These are phyloP conservation scores for Oeneis ivallda DNA, from an alignment of 2,888 invertebrate genomes.

Conservation along the genomic window DNA sequence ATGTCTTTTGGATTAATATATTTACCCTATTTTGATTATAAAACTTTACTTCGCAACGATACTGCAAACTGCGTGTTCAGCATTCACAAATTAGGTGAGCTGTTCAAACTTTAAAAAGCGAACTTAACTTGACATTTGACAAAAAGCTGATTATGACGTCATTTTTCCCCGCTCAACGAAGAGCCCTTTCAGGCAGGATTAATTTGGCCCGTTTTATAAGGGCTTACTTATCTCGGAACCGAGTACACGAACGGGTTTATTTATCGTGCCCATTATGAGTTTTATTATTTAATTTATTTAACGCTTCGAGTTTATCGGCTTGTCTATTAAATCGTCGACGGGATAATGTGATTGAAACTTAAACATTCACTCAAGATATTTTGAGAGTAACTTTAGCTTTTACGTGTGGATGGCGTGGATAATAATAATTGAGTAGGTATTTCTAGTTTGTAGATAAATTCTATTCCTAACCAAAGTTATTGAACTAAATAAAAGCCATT, in stretches of 20 bases:
- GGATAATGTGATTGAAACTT: slow-evolving; percentile 73
- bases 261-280: slow-evolving; percentile 79
- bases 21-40: slow-evolving; percentile 12
- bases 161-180: slow-evolving; percentile 62
- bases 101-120: slow-evolving; percentile 73
- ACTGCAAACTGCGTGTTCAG: slow-evolving; percentile 40
- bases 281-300: slow-evolving; percentile 82
- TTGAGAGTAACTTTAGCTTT: slow-evolving; percentile 23
- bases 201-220: slow-evolving; percentile 78
- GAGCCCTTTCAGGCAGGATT: slow-evolving; percentile 77
- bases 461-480: neutral
- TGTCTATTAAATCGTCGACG: slow-evolving; percentile 77
- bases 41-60: slow-evolving; percentile 45
- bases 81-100: slow-evolving; percentile 61
- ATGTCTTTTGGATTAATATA: too few relatives aligned
- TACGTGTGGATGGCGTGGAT: slow-evolving; percentile 15
- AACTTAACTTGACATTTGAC: slow-evolving; percentile 75
- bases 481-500: too few relatives aligned
- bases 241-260: slow-evolving; percentile 73
- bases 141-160: slow-evolving; percentile 82
- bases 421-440: neutral
- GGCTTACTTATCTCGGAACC: slow-evolving; percentile 75
- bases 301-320: slow-evolving; percentile 73
- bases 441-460: neutral
- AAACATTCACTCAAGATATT: slow-evolving; percentile 53